A percentile compares a stretch with the other conserved stretches of the same genome.
phyloP scores from a whole-genome alignment of 2,113 vertebrate genomes.

The Hymenochirus boettgeri region DNA sequence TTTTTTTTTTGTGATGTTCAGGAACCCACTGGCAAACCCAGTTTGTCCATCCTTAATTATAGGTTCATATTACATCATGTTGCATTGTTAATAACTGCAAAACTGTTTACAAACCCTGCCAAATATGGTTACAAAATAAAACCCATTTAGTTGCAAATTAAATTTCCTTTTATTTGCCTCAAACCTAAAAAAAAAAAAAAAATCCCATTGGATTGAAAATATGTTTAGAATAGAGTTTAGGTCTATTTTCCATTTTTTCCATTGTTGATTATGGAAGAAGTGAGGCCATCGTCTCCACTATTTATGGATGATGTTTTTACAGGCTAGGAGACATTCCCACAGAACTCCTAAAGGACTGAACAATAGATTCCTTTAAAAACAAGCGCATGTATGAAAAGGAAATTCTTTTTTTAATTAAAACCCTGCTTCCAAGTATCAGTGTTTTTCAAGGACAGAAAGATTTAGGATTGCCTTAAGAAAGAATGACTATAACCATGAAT shows the following conservation, averaged over 20 bases:
- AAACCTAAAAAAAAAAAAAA: neutral
- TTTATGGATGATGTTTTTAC: slow-evolving; percentile 38
- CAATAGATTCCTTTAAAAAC: slow-evolving; percentile 34
- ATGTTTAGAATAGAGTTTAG: neutral
- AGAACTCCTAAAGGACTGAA: slow-evolving; percentile 23
- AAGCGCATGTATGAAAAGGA: neutral
- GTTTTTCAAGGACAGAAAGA: neutral
- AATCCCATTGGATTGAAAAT: neutral
- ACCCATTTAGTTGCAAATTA: neutral
- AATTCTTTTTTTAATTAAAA: slow-evolving; percentile 39
- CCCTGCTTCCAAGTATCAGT: neutral
- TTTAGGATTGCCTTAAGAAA: slow-evolving; percentile 28
- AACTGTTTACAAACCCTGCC: too few relatives aligned
- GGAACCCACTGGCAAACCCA: too few relatives aligned
- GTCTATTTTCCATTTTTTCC: neutral
- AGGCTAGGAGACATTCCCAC: slow-evolving; percentile 31
- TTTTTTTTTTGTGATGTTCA: too few relatives aligned
- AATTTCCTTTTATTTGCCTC: neutral
- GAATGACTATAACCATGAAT: slow-evolving; percentile 17
- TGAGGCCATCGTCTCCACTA: slow-evolving; percentile 32
- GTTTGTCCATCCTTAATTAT: too few relatives aligned
- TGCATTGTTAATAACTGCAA: too few relatives aligned
- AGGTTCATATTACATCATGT: too few relatives aligned
- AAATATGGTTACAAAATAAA: slow-evolving; percentile 3
- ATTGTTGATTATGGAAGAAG: slow-evolving; percentile 15